Evolutionary conservation across 1,140 invertebrate species (phyloP).

Genomic region (Anadara kagoshimensis): DNA sequence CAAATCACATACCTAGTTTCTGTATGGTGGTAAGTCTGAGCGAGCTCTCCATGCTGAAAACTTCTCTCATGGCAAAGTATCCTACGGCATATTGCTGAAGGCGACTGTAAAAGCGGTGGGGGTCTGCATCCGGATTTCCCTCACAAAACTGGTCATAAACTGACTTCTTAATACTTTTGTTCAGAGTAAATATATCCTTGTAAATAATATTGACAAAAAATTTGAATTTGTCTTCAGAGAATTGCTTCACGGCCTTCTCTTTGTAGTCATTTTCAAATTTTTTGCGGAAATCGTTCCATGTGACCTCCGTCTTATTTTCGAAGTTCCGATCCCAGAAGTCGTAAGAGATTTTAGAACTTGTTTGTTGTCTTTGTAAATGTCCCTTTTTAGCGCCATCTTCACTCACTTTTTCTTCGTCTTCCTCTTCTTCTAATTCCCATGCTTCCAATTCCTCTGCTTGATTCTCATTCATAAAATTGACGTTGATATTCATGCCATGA

Average conservation of each 20-base stretch:
- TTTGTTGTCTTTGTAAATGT: not conserved
- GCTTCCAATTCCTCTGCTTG: constrained; percentile 22
- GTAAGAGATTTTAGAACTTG: constrained; percentile 19
- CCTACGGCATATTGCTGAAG: constrained; percentile 55
- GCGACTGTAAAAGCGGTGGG: constrained; percentile 56
- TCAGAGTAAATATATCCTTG: constrained; percentile 59
- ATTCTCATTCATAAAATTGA: constrained; percentile 34
- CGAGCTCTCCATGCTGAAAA: constrained; percentile 64
- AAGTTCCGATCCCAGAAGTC: constrained; percentile 66
- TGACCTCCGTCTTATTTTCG: constrained; percentile 37
- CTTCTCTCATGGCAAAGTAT: constrained; percentile 57
- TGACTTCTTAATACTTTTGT: constrained; percentile 30
- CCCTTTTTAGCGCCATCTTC: not conserved
- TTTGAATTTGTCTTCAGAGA: constrained; percentile 49
- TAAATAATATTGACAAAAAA: constrained; percentile 58
- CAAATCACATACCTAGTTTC: constrained; percentile 57
- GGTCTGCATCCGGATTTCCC: constrained; percentile 39
- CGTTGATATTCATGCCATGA: constrained; percentile 49
- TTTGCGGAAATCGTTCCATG: constrained; percentile 53
- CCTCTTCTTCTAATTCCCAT: not conserved
- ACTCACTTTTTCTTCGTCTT: not conserved
- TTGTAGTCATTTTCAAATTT: constrained; percentile 58
- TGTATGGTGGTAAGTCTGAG: constrained; percentile 62
- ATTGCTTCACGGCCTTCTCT: constrained; percentile 44
- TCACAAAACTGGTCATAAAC: constrained; percentile 54